These are phyloP conservation scores for Trachelus iudaicus DNA, from an alignment of 2,888 invertebrate species.

Conservation along the genomic window DNA sequence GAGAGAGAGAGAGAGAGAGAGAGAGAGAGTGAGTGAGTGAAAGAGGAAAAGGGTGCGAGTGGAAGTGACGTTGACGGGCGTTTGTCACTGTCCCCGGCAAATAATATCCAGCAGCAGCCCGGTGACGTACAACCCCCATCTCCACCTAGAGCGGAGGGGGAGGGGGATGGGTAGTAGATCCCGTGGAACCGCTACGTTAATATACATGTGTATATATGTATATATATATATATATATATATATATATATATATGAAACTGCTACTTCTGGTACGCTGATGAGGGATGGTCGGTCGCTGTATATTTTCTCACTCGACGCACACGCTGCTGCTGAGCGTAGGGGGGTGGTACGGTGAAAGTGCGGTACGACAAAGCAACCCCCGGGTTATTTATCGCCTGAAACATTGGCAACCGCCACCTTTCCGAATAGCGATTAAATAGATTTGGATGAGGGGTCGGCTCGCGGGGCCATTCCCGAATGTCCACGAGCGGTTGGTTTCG, in stretches of 20 bases:
- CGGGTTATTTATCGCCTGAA: background rate
- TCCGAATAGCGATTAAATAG: background rate
- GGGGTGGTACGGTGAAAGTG: background rate
- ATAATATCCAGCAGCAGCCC: slow-evolving; percentile 57
- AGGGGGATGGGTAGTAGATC: background rate
- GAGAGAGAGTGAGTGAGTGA: background rate
- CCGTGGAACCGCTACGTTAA: background rate
- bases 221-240: background rate
- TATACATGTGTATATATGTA: background rate
- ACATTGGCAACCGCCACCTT: background rate
- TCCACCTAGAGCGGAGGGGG: background rate
- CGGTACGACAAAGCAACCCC: background rate
- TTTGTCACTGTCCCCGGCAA: slow-evolving; percentile 64
- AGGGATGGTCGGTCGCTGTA: slow-evolving; percentile 64
- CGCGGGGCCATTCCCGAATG: background rate
- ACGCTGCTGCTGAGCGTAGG: background rate
- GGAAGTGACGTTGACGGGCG: slow-evolving; percentile 63
- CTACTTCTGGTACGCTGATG: slow-evolving; percentile 2
- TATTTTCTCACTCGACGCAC: slow-evolving; percentile 39
- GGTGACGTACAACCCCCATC: slow-evolving; percentile 18
- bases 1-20: slow-evolving; percentile 7
- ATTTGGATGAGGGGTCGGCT: background rate
- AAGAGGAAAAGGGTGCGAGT: slow-evolving; percentile 39
- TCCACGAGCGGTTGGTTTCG: background rate
- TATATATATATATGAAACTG: background rate